These are phyloP conservation scores for Eulacestoma nigropectus DNA, from an alignment of 2,113 vertebrate genomes.

Conservation along the genomic window DNA sequence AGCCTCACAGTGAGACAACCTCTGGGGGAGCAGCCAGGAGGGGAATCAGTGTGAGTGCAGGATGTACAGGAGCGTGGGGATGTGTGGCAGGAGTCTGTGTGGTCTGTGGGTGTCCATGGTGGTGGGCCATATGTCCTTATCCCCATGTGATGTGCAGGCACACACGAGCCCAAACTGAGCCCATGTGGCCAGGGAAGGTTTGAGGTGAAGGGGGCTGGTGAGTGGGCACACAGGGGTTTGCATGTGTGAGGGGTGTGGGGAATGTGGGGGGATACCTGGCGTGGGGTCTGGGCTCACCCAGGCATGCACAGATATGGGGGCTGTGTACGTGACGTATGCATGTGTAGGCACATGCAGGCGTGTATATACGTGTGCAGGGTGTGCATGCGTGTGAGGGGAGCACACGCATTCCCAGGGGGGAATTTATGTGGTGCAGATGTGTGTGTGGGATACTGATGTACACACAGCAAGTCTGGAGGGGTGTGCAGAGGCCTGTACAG, in stretches of 20 bases:
- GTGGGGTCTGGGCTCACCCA: background rate
- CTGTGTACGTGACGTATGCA: rapidly evolving
- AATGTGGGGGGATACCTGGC: background rate
- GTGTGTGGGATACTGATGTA: rapidly evolving
- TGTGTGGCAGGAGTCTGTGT: too few species aligned
- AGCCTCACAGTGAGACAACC: background rate
- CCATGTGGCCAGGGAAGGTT: rapidly evolving
- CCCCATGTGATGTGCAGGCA: background rate
- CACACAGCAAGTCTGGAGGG: rapidly evolving
- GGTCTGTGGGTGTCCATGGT: rapidly evolving
- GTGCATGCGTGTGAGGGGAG: rapidly evolving
- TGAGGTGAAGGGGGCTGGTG: background rate
- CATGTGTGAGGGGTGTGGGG: background rate
- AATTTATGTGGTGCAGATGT: background rate
- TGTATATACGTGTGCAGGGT: rapidly evolving
- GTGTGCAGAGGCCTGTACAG: background rate
- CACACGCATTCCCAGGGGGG: background rate
- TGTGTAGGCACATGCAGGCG: background rate
- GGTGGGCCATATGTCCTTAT: rapidly evolving
- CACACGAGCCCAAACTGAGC: rapidly evolving
- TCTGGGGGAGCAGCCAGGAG: rapidly evolving
- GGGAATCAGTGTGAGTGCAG: background rate
- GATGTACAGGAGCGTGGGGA: rapidly evolving
- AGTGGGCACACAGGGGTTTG: background rate
- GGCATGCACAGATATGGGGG: rapidly evolving